Conservation (phyloP, 2,113 vertebrate genomes). For the Rhagologus leucostigma region DNA sequence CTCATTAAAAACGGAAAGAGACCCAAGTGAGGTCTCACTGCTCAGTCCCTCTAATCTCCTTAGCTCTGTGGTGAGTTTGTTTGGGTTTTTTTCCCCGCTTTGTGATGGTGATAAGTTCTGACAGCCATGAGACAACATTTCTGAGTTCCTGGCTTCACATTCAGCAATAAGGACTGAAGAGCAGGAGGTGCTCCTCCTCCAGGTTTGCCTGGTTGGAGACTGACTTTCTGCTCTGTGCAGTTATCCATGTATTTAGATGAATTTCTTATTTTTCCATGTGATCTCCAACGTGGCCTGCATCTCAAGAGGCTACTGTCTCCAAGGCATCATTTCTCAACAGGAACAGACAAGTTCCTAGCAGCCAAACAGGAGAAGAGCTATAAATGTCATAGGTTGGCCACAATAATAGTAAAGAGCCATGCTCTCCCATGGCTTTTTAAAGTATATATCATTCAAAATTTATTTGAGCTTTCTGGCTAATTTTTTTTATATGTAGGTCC, state of each 20-base stretch:
- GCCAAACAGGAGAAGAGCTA: background rate
- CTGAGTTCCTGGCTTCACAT: background rate
- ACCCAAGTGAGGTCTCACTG: background rate
- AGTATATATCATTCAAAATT: background rate
- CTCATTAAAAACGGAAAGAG: background rate
- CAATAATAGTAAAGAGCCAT: background rate
- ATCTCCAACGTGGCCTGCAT: background rate
- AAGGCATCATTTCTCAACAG: background rate
- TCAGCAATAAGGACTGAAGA: background rate
- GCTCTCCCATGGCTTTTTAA: background rate
- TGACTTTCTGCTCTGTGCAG: background rate
- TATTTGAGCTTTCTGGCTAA: background rate
- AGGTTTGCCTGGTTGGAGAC: background rate
- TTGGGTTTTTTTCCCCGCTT: background rate
- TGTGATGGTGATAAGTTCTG: background rate
- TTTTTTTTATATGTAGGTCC: background rate
- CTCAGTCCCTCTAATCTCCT: slow-evolving; percentile 9
- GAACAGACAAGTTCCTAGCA: background rate
- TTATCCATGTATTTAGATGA: background rate
- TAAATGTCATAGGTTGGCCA: background rate
- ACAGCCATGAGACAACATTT: background rate
- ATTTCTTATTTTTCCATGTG: background rate
- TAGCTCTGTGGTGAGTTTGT: background rate
- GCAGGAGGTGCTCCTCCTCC: background rate
- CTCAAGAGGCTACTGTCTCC: background rate